A percentile compares a stretch with the other conserved stretches of the same genome.
Evolutionary conservation across 1,140 invertebrate genomes (phyloP).

Genomic region (Drosophila lacteicornis): DNA sequence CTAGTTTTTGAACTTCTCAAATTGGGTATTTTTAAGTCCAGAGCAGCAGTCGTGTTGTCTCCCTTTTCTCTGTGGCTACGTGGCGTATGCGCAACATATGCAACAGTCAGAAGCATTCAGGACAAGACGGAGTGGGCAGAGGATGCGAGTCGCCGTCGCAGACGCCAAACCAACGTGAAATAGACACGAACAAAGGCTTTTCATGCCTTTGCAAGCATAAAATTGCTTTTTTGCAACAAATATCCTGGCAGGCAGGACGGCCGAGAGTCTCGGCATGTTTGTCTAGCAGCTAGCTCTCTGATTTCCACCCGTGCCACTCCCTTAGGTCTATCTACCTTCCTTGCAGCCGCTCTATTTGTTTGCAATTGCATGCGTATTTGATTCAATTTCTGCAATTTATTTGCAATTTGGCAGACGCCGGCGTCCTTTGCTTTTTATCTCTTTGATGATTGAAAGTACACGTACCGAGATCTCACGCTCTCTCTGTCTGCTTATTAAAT

Average conservation of each 20-base stretch:
- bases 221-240: conserved; percentile 84
- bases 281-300: conserved; percentile 48
- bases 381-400: conserved; percentile 84
- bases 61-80: conserved; percentile 49
- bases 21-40: conserved; percentile 24
- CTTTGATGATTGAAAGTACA: conserved; percentile 81
- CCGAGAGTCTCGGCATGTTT: conserved; percentile 55
- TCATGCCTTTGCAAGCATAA: conserved; percentile 85
- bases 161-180: conserved; percentile 84
- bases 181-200: conserved; percentile 85
- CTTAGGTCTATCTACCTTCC: conserved; percentile 13
- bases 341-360: conserved; percentile 69
- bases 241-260: conserved; percentile 63
- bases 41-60: conserved; percentile 1
- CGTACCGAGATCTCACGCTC: conserved; percentile 40
- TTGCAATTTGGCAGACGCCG: conserved; percentile 78
- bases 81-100: conserved; percentile 80
- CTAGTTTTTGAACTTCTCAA: neutral
- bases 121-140: conserved; percentile 12
- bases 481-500: conserved; percentile 56
- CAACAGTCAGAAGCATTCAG: conserved; percentile 42
- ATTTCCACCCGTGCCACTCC: conserved; percentile 6
- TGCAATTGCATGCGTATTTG: conserved; percentile 83
- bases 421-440: conserved; percentile 70
- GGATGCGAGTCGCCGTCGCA: conserved; percentile 55